These are phyloP conservation scores for Oxyura jamaicensis DNA, from an alignment of 2,113 vertebrate species.

Conservation along the genomic window DNA sequence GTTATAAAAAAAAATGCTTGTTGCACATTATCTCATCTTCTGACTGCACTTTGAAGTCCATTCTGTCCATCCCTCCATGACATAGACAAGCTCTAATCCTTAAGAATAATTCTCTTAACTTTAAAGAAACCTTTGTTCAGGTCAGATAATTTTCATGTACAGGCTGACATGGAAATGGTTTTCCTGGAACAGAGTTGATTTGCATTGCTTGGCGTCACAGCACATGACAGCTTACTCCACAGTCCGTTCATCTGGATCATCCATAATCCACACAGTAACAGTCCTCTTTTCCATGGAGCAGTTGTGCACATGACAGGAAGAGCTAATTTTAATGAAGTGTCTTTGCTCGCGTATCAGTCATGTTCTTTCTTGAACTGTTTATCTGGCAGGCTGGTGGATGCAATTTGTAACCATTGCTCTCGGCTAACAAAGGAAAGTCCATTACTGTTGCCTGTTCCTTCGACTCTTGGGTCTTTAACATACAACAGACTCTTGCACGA, in stretches of 20 bases:
- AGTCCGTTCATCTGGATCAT: conserved; percentile 1
- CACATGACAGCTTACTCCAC: conserved; percentile 45
- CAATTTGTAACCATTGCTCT: background rate
- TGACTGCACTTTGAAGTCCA: conserved; percentile 28
- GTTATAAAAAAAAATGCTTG: background rate
- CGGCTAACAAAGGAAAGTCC: conserved; percentile 6
- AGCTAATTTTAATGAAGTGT: conserved; percentile 4
- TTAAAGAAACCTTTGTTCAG: conserved; percentile 50
- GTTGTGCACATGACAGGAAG: conserved; percentile 1
- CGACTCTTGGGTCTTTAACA: background rate
- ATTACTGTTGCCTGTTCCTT: background rate
- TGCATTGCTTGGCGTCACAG: conserved; percentile 35
- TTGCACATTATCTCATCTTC: conserved; percentile 35
- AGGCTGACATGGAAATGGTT: conserved; percentile 31
- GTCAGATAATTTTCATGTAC: conserved; percentile 40
- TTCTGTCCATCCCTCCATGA: background rate
- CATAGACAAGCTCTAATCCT: conserved; percentile 34
- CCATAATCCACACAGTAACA: background rate
- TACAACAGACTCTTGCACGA: background rate
- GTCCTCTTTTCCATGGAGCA: background rate
- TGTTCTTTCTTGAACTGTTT: background rate
- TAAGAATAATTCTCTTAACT: conserved; percentile 32
- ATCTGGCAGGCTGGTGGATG: background rate
- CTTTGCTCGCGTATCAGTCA: background rate
- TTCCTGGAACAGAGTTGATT: conserved; percentile 45